phyloP scores from a whole-genome alignment of 2,888 invertebrate species.

The Parnassius glacialis region DNA sequence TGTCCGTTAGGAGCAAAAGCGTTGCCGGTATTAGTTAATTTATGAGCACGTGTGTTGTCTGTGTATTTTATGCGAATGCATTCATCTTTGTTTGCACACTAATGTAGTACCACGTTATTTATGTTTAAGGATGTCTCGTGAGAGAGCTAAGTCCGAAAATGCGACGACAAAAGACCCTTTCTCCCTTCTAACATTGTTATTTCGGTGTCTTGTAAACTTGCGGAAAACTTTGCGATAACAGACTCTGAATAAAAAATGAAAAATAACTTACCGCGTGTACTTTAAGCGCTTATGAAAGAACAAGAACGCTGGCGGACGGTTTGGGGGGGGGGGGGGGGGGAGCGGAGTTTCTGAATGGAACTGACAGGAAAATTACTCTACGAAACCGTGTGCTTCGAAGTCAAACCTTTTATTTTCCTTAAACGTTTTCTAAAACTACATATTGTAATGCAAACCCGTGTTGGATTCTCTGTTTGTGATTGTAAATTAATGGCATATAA shows the following conservation, averaged over 20 bases:
- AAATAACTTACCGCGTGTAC: slow-evolving; percentile 28
- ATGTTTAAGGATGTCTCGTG: slow-evolving; percentile 12
- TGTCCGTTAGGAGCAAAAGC: slow-evolving; percentile 23
- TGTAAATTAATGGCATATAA: too few species aligned
- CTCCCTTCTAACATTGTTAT: slow-evolving; percentile 15
- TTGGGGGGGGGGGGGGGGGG: slow-evolving; percentile 18
- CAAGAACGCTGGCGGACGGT: slow-evolving; percentile 4
- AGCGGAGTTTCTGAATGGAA: slow-evolving; percentile 20
- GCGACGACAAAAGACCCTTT: slow-evolving; percentile 13
- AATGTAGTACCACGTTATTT: slow-evolving; percentile 21
- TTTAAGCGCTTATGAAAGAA: slow-evolving; percentile 22
- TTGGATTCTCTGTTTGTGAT: too few species aligned
- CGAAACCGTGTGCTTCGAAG: slow-evolving; percentile 13
- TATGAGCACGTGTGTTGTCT: slow-evolving; percentile 21
- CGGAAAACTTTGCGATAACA: slow-evolving; percentile 20
- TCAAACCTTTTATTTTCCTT: slow-evolving; percentile 18
- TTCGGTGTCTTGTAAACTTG: slow-evolving; percentile 24
- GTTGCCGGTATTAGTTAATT: slow-evolving; percentile 24
- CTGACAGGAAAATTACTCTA: slow-evolving; percentile 20
- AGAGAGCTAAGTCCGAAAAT: slow-evolving; percentile 5
- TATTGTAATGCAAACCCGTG: too few species aligned
- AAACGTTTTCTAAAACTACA: not conserved
- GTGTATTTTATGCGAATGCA: slow-evolving; percentile 21
- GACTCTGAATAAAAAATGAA: slow-evolving; percentile 29
- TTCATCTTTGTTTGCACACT: slow-evolving; percentile 26